phyloP scores from a whole-genome alignment of 2,113 vertebrate genomes.

The Bucco capensis region DNA sequence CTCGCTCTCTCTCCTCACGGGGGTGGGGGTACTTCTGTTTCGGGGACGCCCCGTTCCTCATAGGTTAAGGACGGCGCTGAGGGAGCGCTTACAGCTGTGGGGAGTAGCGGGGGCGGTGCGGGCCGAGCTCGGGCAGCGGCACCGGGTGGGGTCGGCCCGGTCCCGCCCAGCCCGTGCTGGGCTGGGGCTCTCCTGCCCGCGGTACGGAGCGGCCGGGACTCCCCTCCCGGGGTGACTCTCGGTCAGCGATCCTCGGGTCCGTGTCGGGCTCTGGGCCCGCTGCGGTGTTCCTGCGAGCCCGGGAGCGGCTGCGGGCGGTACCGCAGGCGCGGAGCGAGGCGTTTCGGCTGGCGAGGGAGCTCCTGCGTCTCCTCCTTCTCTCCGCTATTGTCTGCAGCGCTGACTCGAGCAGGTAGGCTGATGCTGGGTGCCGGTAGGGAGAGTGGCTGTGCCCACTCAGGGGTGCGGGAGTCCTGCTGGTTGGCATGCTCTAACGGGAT shows the following conservation, averaged over 20 bases:
- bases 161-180: neutral
- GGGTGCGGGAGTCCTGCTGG: accelerated
- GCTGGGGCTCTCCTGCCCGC: too few species aligned
- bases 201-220: too few species aligned
- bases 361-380: too few species aligned
- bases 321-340: neutral
- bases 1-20: neutral
- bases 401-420: neutral
- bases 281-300: neutral
- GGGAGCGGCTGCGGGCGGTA: neutral
- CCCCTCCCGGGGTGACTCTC: neutral
- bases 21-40: neutral
- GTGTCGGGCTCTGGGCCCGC: neutral
- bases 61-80: too few species aligned
- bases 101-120: neutral
- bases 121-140: neutral
- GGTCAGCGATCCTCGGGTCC: neutral
- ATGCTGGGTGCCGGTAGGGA: neutral
- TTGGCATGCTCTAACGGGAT: accelerated
- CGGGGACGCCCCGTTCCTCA: neutral
- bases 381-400: neutral
- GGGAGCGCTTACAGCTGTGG: neutral
- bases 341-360: neutral
- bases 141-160: neutral
- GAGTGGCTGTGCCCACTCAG: too few species aligned